Evolutionary conservation across 2,888 invertebrate genomes (phyloP), one percentile per base, ranked within the genome.

Genomic region (Penaeus monodon): DNA sequence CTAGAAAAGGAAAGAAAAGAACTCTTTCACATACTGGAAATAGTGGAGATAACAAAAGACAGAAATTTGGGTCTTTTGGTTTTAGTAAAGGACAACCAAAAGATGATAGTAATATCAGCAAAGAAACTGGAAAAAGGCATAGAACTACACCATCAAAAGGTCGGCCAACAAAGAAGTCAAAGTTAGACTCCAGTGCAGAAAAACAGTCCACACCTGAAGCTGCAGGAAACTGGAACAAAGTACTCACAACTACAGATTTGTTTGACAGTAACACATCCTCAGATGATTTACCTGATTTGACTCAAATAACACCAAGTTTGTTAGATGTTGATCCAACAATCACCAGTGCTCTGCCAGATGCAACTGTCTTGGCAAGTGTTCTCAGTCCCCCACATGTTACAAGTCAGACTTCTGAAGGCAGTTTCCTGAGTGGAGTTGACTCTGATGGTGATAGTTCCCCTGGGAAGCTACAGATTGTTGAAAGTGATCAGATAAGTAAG

Each of bases 261-360:
- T 89, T 89, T 78, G 88, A 86, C 20, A 64, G 70, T 44, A 84
- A 44, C 63, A 77, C 68, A 14, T 29, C 82, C 29, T 82, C 88
- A 7, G 88, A 86, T 78, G 89, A 89, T 27, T 17, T 87, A 20
- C 86, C 88, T 44, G 89, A 89, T 66, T 73, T 89, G 24, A 86
- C 88, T 68, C 89, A 86, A 65, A 86, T 89, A 33, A 89, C 88
- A 2, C 88, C 88, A 27, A 86, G 82, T 29, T 66, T 89, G 14
- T 64, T 84, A 2, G 89, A 89, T 68, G 88, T 88, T 33, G 89
- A 88, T 24, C 82, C 84, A 14, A 78, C 85, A 20, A 88, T 88
- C 38, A 78, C 66, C 38, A 89, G 74, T 84, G 84, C 77, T 14
- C 63, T 89, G 27, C 89, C 89, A 81, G 82, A 88, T 77, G 82